These are phyloP conservation scores for Electrophaes corylata DNA, from an alignment of 2,888 invertebrate genomes.

Conservation along the genomic window DNA sequence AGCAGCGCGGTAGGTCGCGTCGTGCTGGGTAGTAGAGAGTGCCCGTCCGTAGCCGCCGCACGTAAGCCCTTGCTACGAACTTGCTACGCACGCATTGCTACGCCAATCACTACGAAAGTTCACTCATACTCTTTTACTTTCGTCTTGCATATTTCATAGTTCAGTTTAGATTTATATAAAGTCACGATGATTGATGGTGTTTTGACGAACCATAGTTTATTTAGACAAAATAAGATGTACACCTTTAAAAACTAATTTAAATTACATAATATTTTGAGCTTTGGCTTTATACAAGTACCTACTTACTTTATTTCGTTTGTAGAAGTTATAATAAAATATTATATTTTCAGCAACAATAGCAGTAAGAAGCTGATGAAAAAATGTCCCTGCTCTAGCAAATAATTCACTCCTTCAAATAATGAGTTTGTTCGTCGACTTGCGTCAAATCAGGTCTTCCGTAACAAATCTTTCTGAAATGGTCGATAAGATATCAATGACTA, in stretches of 20 bases:
- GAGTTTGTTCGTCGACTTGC: conserved; percentile 80
- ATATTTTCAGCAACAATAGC: conserved; percentile 28
- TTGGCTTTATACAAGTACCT: background rate
- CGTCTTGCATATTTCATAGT: conserved; percentile 4
- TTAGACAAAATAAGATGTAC: background rate
- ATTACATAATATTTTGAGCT: background rate
- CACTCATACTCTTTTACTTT: conserved; percentile 12
- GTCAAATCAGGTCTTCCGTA: conserved; percentile 78
- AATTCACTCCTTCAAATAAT: conserved; percentile 49
- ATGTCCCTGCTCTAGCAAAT: conserved; percentile 39
- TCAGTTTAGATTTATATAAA: conserved; percentile 1
- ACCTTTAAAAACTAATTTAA: too few species aligned
- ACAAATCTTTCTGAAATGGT: conserved; percentile 79
- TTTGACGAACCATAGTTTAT: background rate
- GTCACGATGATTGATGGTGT: background rate
- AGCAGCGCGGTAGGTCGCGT: conserved; percentile 29
- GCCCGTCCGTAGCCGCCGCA: conserved; percentile 75
- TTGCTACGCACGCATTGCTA: conserved; percentile 64
- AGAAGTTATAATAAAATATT: conserved; percentile 4
- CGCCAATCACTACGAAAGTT: conserved; percentile 34
- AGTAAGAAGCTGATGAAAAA: conserved; percentile 34
- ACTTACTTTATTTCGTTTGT: background rate
- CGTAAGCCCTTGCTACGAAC: conserved; percentile 72
- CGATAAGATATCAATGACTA: conserved; percentile 72
- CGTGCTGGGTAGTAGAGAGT: conserved; percentile 64